phyloP scores from a whole-genome alignment of 2,113 vertebrate species.

The chimpanzee (Pan troglodytes) region DNA sequence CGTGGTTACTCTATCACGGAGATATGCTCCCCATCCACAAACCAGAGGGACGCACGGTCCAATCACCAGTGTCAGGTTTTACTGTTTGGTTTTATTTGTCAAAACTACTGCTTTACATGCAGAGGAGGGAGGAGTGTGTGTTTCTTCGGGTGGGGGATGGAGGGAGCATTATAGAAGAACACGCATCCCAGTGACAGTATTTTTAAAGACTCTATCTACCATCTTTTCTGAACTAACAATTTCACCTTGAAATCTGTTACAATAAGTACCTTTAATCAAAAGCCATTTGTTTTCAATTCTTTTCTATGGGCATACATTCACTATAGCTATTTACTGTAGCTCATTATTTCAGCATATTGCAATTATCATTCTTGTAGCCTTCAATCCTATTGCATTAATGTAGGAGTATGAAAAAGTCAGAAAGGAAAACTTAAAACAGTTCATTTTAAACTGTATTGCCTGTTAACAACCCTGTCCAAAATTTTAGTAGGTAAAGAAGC shows the following conservation, averaged over 20 bases:
- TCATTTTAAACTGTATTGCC: constrained; percentile 1
- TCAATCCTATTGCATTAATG: not conserved
- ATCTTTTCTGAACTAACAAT: constrained; percentile 7
- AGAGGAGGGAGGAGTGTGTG: not conserved
- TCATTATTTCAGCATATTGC: not conserved
- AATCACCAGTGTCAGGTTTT: not conserved
- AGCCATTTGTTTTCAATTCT: constrained; percentile 48
- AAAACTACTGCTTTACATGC: not conserved
- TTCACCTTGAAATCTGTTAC: constrained; percentile 30
- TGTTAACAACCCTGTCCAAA: not conserved
- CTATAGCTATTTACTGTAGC: not conserved
- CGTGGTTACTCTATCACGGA: not conserved
- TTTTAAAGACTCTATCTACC: constrained; percentile 1
- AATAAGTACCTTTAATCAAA: constrained; percentile 39
- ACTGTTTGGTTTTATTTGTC: not conserved
- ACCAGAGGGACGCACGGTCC: not conserved
- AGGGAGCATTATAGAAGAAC: not conserved
- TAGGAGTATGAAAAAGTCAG: not conserved
- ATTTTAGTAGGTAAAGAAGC: not conserved
- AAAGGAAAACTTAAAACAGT: not conserved
- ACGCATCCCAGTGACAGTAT: not conserved
- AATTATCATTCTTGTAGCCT: not conserved
- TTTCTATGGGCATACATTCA: not conserved
- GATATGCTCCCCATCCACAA: not conserved
- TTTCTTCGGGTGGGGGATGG: not conserved